Base-by-base conservation (phyloP, 2,113 vertebrate genomes). In the Enhydra lutris region DNA sequence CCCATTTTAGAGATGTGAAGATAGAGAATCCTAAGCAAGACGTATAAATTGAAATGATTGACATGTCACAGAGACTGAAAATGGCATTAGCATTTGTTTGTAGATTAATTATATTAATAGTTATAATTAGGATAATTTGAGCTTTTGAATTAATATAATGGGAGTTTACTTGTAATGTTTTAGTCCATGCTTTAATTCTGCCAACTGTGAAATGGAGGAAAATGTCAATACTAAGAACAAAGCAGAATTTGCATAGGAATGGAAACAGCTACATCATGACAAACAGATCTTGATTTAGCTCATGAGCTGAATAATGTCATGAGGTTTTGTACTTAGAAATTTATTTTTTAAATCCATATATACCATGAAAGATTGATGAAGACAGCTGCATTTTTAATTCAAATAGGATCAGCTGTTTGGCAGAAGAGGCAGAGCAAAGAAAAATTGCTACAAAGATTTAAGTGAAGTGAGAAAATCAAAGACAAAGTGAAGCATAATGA, bases 371-470 rank as follows among this genome's bases (percentile, higher is more conserved):
- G 83, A 96, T 93, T 94, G 97, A 98, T 98, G 89, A 97, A 97
- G 90, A 71, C 92, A 97, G 98, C 97, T 98, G 90, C 83, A 92
- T 87, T 96, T 97, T 97, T 90, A 96, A 90, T 97, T 98, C 92
- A 94, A 88, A 94, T 93, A 81, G 67, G 85, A 95, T 97, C 89
- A 97, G 97, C 83, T 97, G 89, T 69, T 96, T 97, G 93, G 92
- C 97, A 96, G 87, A 96, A 81, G n/a, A 96, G 83, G 57, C 63
- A 94, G 78, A 97, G 80, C 61, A 93, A 96, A 97, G 96, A 94
- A 92, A 96, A 97, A 96, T 73, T 95, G 92, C 92, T 61, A 92
- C 87, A 57, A 93, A 21, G 71, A 92, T 96, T 94, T 97, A 97
- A 97, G 88, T 94, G 84, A 95, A 97, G 91, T 59, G 71, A 79